These are phyloP conservation scores for Orchesella flavescens DNA, from an alignment of 2,888 invertebrate genomes.

Conservation along the genomic window DNA sequence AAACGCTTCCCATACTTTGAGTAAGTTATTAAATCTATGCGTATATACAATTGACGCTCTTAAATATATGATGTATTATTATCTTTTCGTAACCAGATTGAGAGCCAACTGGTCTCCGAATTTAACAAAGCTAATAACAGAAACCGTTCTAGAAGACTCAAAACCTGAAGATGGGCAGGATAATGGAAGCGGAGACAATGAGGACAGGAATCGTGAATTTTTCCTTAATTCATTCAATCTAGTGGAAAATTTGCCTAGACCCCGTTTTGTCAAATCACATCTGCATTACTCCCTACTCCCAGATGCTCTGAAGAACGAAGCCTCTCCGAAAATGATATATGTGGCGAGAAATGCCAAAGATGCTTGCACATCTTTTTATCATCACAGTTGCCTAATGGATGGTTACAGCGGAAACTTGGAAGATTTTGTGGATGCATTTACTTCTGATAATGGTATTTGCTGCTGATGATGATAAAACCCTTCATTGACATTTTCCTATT, in stretches of 20 bases:
- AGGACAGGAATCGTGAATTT: slow-evolving; percentile 38
- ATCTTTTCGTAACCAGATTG: background rate
- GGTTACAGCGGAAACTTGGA: slow-evolving; percentile 77
- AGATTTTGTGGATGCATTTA: slow-evolving; percentile 79
- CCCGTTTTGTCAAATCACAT: slow-evolving; percentile 73
- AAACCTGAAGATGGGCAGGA: slow-evolving; percentile 9
- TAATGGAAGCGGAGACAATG: background rate
- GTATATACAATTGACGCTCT: background rate
- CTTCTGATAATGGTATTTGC: slow-evolving; percentile 75
- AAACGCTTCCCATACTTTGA: slow-evolving; percentile 84
- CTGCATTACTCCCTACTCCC: slow-evolving; percentile 73
- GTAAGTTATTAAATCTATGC: slow-evolving; percentile 75
- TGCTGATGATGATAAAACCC: background rate
- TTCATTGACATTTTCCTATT: too few relatives aligned
- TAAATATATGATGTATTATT: too few relatives aligned
- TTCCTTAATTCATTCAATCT: slow-evolving; percentile 60
- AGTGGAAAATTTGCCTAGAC: slow-evolving; percentile 65
- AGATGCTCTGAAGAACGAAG: slow-evolving; percentile 52
- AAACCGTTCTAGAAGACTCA: slow-evolving; percentile 34
- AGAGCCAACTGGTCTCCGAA: slow-evolving; percentile 60
- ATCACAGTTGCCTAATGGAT: slow-evolving; percentile 82
- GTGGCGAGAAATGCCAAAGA: slow-evolving; percentile 90
- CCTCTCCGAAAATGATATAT: slow-evolving; percentile 82
- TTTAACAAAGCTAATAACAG: slow-evolving; percentile 43
- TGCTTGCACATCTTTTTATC: slow-evolving; percentile 87